A percentile compares a stretch with the other conserved stretches of the same genome.
Evolutionary conservation across 2,797 vertebrate genomes (phyloP).

Genomic region (Bufotes viridis): DNA sequence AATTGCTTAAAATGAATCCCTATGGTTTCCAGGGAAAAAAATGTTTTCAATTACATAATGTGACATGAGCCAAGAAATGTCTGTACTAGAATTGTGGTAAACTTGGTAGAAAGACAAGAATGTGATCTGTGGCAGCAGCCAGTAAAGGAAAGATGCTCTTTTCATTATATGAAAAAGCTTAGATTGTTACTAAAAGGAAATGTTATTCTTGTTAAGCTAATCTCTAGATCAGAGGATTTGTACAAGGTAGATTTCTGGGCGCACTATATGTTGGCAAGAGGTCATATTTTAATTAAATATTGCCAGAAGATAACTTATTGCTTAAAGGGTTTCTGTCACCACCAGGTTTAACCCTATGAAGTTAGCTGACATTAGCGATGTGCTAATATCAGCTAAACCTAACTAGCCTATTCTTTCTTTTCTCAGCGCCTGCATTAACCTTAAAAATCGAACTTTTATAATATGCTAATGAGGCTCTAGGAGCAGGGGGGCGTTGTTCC

Average conservation of each 20-base stretch:
- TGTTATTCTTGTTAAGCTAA: neutral
- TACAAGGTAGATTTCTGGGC: neutral
- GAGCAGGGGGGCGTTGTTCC: no score
- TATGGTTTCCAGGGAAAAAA: neutral
- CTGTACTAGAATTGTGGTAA: neutral
- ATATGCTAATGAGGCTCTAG: no score
- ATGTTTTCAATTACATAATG: slow-evolving; percentile 23
- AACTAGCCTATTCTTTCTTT: no score
- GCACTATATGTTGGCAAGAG: neutral
- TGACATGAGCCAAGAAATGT: neutral
- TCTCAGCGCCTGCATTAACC: no score
- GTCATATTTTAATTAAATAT: neutral
- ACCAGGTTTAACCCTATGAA: no score
- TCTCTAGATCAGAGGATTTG: neutral
- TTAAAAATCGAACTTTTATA: no score
- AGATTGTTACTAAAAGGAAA: neutral
- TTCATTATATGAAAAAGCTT: neutral
- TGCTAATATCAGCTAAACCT: no score
- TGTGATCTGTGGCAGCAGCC: neutral
- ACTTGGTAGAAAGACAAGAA: slow-evolving; percentile 8
- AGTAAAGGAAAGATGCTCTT: neutral
- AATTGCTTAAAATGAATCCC: neutral
- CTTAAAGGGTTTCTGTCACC: no score
- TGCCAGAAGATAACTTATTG: neutral
- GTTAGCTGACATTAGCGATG: no score